These are phyloP conservation scores for Leuciscus idus DNA, from an alignment of 2,113 vertebrate species.

Conservation along the genomic window DNA sequence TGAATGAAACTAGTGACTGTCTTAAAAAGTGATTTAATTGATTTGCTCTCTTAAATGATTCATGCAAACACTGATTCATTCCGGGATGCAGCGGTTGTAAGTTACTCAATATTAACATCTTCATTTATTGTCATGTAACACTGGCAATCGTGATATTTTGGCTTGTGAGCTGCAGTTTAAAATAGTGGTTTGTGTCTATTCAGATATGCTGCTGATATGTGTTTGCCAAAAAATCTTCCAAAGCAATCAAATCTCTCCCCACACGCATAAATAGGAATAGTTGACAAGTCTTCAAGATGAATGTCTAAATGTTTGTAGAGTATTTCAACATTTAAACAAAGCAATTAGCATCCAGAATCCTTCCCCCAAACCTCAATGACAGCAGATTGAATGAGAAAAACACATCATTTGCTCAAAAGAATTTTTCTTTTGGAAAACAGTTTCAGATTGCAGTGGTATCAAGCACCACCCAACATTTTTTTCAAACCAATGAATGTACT, in stretches of 20 bases:
- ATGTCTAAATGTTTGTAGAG: conserved; percentile 42
- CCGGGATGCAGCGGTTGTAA: not conserved
- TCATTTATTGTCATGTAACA: not conserved
- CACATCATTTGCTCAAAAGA: conserved; percentile 56
- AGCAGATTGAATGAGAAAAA: conserved; percentile 68
- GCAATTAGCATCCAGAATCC: conserved; percentile 70
- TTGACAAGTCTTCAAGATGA: conserved; percentile 13
- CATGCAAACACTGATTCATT: not conserved
- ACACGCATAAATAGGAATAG: not conserved
- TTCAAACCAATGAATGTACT: conserved; percentile 62
- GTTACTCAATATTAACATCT: not conserved
- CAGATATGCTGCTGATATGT: not conserved
- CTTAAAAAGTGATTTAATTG: not conserved
- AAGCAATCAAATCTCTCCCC: not conserved
- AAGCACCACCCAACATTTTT: conserved; percentile 64
- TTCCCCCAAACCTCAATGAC: conserved; percentile 68
- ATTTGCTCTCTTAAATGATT: not conserved
- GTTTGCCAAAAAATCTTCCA: not conserved
- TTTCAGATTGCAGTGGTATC: conserved; percentile 66
- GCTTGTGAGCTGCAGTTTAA: not conserved
- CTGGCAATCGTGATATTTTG: not conserved
- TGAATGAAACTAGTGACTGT: not conserved
- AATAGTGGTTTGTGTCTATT: not conserved
- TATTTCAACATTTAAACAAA: conserved; percentile 63
- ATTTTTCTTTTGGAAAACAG: conserved; percentile 66